A percentile compares a stretch with the other conserved stretches of the same genome.
These are phyloP conservation scores for Chloropsis cyanopogon DNA, from an alignment of 2,113 vertebrate genomes.

Conservation along the genomic window DNA sequence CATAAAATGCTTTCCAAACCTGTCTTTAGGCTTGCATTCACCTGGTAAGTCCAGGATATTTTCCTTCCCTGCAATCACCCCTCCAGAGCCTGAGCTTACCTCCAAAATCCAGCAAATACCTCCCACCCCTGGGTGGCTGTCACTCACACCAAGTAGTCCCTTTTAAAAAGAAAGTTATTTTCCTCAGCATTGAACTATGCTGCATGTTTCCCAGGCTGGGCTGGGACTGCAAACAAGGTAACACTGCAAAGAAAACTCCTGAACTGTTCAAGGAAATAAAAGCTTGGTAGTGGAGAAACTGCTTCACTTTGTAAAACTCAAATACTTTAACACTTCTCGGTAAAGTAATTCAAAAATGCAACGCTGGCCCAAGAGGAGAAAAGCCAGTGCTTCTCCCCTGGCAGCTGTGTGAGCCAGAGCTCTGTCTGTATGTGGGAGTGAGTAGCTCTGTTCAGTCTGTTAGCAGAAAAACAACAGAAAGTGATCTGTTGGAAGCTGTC, in stretches of 20 bases:
- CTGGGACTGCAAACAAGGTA: background rate
- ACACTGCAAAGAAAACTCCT: background rate
- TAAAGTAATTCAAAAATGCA: background rate
- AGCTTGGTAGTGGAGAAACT: background rate
- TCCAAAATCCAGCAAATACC: background rate
- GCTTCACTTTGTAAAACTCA: background rate
- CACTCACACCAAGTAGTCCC: background rate
- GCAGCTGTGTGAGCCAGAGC: slow-evolving; percentile 1
- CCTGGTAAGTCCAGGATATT: background rate
- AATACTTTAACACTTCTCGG: background rate
- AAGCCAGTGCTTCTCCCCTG: background rate
- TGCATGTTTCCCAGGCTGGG: background rate
- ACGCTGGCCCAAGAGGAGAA: background rate
- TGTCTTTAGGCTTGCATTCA: background rate
- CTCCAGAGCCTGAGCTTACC: background rate
- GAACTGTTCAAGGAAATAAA: background rate
- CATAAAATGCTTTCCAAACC: background rate
- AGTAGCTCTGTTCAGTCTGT: background rate
- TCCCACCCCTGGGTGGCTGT: background rate
- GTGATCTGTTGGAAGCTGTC: slow-evolving; percentile 2
- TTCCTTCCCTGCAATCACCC: background rate
- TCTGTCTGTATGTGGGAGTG: slow-evolving; percentile 5
- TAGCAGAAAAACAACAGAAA: slow-evolving; percentile 25
- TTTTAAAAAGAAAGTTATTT: background rate
- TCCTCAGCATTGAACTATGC: background rate